Evolutionary conservation across 53 echinoderm and acorn worm genomes (phyloP).

Genomic region (Mesocentrotus franciscanus): DNA sequence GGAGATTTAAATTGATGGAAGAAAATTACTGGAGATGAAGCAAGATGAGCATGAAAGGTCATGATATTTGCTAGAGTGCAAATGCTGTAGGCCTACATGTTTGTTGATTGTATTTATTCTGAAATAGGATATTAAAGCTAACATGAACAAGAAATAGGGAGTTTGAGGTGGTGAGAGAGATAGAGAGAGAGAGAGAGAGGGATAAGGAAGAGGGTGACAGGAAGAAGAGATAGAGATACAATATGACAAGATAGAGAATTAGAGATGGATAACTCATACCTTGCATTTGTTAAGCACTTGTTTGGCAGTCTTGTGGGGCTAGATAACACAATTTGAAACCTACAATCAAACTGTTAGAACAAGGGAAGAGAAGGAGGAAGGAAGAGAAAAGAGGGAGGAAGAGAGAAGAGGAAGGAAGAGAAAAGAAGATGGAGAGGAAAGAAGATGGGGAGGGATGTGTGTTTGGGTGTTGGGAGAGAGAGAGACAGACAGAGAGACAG

Average conservation of each 20-base stretch:
- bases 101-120: background rate
- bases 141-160: background rate
- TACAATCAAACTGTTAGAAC: background rate
- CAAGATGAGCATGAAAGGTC: background rate
- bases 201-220: too few relatives aligned
- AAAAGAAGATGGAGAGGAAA: background rate
- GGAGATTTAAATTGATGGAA: background rate
- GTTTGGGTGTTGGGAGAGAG: background rate
- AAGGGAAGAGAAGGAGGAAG: background rate
- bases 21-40: background rate
- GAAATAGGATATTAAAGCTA: background rate
- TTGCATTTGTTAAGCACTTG: slow-evolving; percentile 6
- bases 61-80: background rate
- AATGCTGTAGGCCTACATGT: too few relatives aligned
- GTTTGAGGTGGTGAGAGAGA: background rate
- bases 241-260: background rate
- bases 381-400: background rate
- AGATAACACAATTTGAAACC: slow-evolving; percentile 5
- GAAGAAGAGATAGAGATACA: background rate
- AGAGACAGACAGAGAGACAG: background rate
- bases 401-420: background rate
- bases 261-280: background rate
- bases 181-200: background rate
- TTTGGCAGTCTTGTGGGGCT: slow-evolving; percentile 7
- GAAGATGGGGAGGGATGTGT: background rate